These are phyloP conservation scores for Pelochelys cantorii DNA, from an alignment of 2,797 vertebrate genomes.

Conservation along the genomic window DNA sequence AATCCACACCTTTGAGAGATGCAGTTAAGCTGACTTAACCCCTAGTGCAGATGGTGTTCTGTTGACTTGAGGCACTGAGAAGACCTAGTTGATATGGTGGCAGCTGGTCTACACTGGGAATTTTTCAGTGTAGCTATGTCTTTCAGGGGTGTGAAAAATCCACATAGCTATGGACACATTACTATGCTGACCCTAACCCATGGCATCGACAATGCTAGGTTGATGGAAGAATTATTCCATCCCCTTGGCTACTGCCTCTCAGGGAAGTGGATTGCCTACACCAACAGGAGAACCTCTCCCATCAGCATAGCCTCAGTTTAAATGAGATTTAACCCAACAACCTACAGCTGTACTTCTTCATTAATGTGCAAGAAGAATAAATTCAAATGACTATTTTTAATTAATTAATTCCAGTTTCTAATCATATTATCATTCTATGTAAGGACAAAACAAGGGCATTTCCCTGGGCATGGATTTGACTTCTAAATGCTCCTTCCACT, in stretches of 20 bases:
- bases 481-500: neutral
- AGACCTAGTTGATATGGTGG: neutral
- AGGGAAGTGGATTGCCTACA: neutral
- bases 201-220: neutral
- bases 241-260: neutral
- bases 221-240: neutral
- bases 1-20: neutral
- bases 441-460: constrained; percentile 46
- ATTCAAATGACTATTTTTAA: neutral
- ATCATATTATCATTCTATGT: fast-evolving
- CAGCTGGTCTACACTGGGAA: neutral
- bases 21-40: neutral
- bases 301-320: neutral
- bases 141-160: neutral
- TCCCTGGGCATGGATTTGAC: fast-evolving
- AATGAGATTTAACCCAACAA: neutral
- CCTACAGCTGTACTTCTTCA: neutral
- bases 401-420: neutral
- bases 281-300: neutral
- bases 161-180: neutral
- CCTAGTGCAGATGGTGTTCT: neutral
- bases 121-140: neutral
- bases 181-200: neutral
- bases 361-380: constrained; percentile 20
- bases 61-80: neutral